phyloP scores from a whole-genome alignment of 2,888 invertebrate genomes.

The Danaus chrysippus region DNA sequence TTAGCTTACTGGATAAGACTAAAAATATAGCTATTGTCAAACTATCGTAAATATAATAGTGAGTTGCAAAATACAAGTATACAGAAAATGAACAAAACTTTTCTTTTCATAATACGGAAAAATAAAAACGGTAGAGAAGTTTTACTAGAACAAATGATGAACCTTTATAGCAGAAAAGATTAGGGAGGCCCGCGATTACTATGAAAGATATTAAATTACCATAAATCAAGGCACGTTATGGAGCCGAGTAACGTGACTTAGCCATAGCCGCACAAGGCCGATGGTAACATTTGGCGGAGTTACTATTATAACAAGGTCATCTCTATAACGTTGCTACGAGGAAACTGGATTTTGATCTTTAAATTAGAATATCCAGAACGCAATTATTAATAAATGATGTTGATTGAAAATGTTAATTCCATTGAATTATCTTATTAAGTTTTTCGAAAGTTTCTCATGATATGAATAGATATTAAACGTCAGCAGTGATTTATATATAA shows the following conservation, averaged over 20 bases:
- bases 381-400: constrained; percentile 2
- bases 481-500: not conserved
- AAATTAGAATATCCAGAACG: constrained; percentile 21
- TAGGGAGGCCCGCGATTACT: not conserved
- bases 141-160: too few species aligned
- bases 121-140: too few species aligned
- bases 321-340: constrained; percentile 27
- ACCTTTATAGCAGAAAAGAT: too few species aligned
- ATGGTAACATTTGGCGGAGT: constrained; percentile 58
- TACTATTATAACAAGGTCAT: constrained; percentile 53
- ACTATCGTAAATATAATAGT: too few species aligned
- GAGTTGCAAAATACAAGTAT: too few species aligned
- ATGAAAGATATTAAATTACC: constrained; percentile 14
- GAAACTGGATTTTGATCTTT: constrained; percentile 27
- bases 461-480: not conserved
- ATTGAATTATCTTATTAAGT: not conserved
- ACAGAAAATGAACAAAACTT: too few species aligned
- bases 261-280: constrained; percentile 66
- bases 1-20: too few species aligned
- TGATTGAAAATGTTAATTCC: too few species aligned
- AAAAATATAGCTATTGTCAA: too few species aligned
- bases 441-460: not conserved
- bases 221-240: constrained; percentile 19
- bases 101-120: too few species aligned
- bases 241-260: constrained; percentile 53